These are phyloP conservation scores for Xylophagus ater DNA, from an alignment of 2,888 invertebrate genomes.

Conservation along the genomic window DNA sequence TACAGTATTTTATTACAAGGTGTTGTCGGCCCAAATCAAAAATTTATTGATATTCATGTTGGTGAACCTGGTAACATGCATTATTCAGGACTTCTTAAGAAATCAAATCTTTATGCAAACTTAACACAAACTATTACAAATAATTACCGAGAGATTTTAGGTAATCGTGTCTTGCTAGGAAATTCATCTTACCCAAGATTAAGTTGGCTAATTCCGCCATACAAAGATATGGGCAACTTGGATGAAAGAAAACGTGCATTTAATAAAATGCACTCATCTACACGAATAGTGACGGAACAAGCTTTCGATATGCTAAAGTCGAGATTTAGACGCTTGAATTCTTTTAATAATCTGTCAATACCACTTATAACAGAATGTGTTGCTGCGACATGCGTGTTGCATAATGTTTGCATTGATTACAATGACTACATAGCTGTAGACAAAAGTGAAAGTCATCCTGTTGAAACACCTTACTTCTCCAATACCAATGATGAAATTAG, in stretches of 20 bases:
- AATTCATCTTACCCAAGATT: background rate
- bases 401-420: background rate
- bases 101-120: slow-evolving; percentile 13
- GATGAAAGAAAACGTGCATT: slow-evolving; percentile 20
- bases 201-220: background rate
- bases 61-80: background rate
- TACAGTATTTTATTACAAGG: background rate
- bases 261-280: slow-evolving; percentile 24
- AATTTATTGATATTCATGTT: background rate
- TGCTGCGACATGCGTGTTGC: slow-evolving; percentile 19
- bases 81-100: background rate
- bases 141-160: slow-evolving; percentile 8
- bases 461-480: no score
- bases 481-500: no score
- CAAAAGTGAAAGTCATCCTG: no score
- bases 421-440: no score
- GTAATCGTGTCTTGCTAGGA: background rate
- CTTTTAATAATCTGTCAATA: no score
- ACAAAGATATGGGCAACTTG: background rate
- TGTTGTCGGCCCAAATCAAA: background rate
- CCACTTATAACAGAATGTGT: slow-evolving; percentile 31
- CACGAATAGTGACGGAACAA: no score
- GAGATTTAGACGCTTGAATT: no score
- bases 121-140: background rate
- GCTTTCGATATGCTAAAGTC: no score